Evolutionary conservation across 2,888 invertebrate genomes (phyloP).

Genomic region (Trisateles emortualis): DNA sequence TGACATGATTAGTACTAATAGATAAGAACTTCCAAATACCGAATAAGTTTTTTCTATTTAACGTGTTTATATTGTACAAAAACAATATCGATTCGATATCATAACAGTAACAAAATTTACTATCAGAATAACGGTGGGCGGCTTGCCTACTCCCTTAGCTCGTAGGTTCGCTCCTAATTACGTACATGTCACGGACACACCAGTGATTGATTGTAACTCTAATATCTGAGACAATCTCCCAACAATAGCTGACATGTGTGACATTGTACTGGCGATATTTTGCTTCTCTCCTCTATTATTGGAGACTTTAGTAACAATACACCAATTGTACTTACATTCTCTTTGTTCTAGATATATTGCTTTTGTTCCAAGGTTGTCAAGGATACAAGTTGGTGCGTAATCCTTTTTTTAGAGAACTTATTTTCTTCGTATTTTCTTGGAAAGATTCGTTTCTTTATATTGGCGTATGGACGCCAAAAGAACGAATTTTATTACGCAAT

Average conservation of each 20-base stretch:
- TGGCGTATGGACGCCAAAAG: background rate
- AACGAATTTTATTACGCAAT: background rate
- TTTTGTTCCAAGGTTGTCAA: conserved; percentile 41
- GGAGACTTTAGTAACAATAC: conserved; percentile 42
- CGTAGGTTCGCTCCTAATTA: conserved; percentile 76
- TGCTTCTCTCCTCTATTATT: conserved; percentile 47
- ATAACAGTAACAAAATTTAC: conserved; percentile 21
- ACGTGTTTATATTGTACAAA: background rate
- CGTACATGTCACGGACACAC: conserved; percentile 78
- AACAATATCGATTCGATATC: conserved; percentile 27
- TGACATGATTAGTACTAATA: too few relatives aligned
- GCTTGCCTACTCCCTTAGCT: conserved; percentile 50
- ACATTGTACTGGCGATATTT: conserved; percentile 63
- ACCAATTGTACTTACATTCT: conserved; percentile 37
- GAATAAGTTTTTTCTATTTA: too few relatives aligned
- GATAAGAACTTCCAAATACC: too few relatives aligned
- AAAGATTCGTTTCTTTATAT: conserved; percentile 9
- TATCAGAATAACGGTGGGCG: conserved; percentile 52
- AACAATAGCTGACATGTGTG: conserved; percentile 72
- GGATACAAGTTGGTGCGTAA: conserved; percentile 29
- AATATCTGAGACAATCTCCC: conserved; percentile 77
- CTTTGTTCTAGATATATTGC: conserved; percentile 49
- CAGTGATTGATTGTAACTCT: conserved; percentile 84
- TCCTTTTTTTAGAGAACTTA: conserved; percentile 28
- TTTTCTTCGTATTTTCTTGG: conserved; percentile 20